These are phyloP conservation scores for Silurus lanzhouensis DNA, from an alignment of 2,797 vertebrate species.

Conservation along the genomic window DNA sequence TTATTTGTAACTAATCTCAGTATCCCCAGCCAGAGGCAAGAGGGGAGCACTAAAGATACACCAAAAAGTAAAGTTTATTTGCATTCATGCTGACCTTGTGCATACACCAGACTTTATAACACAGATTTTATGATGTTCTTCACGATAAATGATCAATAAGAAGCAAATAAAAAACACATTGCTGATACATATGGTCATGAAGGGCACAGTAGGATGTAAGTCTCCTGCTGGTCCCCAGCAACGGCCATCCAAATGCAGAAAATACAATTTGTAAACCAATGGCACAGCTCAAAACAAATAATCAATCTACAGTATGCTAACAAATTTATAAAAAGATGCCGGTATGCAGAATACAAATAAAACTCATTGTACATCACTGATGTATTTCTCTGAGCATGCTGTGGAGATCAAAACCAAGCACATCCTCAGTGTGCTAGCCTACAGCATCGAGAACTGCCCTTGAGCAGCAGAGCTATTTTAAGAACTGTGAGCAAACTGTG, in stretches of 20 bases:
- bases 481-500: constrained; percentile 38
- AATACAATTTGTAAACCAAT: background rate
- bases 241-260: background rate
- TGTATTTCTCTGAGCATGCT: constrained; percentile 36
- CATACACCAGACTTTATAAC: constrained; percentile 13
- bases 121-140: constrained; percentile 36
- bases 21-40: constrained; percentile 44
- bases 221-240: background rate
- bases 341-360: constrained; percentile 14
- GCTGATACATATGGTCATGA: background rate
- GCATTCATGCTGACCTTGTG: constrained; percentile 24
- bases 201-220: constrained; percentile 1
- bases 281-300: constrained; percentile 2
- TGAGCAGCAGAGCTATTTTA: constrained; percentile 46
- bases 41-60: constrained; percentile 40
- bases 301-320: background rate
- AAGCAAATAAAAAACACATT: constrained; percentile 19
- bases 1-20: constrained; percentile 51
- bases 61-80: constrained; percentile 40
- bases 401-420: constrained; percentile 37
- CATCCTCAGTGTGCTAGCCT: constrained; percentile 36
- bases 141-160: constrained; percentile 20
- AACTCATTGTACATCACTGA: constrained; percentile 5
- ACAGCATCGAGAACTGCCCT: constrained; percentile 39
- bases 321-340: constrained; percentile 18